phyloP scores from a whole-genome alignment of 2,888 invertebrate genomes.

The Campopleginae sp. region DNA sequence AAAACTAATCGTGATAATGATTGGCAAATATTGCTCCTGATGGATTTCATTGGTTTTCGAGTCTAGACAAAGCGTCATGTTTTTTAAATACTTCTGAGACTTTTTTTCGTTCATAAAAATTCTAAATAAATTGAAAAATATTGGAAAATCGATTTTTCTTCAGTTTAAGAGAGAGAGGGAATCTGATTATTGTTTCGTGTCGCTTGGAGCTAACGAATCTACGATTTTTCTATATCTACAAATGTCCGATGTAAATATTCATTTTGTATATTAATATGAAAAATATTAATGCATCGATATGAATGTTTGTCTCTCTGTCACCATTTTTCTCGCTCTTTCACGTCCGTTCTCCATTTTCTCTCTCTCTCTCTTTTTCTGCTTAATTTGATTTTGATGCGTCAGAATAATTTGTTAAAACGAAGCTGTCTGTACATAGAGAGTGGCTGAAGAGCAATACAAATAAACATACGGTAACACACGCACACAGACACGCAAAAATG shows the following conservation, averaged over 20 bases:
- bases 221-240: not conserved
- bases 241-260: not conserved
- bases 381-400: constrained; percentile 57
- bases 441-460: constrained; percentile 42
- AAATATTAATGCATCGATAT: constrained; percentile 41
- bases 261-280: not conserved
- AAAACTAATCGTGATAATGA: no score
- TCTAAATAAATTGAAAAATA: not conserved
- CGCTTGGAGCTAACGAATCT: constrained; percentile 6
- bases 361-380: constrained; percentile 54
- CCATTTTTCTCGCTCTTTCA: constrained; percentile 54
- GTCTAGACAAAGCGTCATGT: not conserved
- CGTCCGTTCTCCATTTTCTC: constrained; percentile 18
- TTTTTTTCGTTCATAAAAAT: not conserved
- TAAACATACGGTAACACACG: constrained; percentile 12
- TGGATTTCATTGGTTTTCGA: not conserved
- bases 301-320: constrained; percentile 48
- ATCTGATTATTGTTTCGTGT: constrained; percentile 2
- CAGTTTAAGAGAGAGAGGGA: not conserved
- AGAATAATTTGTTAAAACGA: constrained; percentile 55
- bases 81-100: not conserved
- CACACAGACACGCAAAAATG: constrained; percentile 37
- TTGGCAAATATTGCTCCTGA: no score
- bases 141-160: not conserved
- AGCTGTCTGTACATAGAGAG: constrained; percentile 48